Conservation (phyloP, 1,140 invertebrate genomes). For the Paraescarpia echinospica region DNA sequence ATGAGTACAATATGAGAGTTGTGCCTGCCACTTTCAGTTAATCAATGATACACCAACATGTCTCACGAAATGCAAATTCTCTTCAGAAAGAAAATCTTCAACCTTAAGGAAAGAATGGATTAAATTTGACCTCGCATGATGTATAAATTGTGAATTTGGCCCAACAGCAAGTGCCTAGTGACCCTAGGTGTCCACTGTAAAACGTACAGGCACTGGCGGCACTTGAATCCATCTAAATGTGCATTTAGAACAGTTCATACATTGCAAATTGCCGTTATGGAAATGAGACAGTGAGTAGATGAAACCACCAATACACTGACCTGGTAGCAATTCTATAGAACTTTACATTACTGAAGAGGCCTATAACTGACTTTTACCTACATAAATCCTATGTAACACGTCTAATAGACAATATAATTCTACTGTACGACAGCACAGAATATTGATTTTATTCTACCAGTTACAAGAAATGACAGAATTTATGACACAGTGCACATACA, state of each 20-base stretch:
- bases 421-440: background rate
- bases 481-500: background rate
- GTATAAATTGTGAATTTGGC: background rate
- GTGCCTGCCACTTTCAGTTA: background rate
- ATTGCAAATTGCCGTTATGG: background rate
- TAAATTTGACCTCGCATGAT: background rate
- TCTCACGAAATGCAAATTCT: background rate
- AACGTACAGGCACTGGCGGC: background rate
- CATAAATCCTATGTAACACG: too few relatives aligned
- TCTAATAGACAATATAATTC: background rate
- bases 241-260: background rate
- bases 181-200: background rate
- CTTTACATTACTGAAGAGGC: background rate
- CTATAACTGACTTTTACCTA: background rate
- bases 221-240: background rate
- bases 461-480: background rate
- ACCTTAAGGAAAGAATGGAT: background rate
- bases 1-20: background rate
- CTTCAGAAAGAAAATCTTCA: background rate
- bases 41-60: background rate
- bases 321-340: background rate
- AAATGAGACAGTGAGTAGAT: background rate
- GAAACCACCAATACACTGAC: background rate
- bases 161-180: background rate
- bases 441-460: background rate